A percentile compares a stretch with the other conserved stretches of the same genome.
phyloP scores from a whole-genome alignment of 1,140 invertebrate genomes.

The Eurosta solidaginis region DNA sequence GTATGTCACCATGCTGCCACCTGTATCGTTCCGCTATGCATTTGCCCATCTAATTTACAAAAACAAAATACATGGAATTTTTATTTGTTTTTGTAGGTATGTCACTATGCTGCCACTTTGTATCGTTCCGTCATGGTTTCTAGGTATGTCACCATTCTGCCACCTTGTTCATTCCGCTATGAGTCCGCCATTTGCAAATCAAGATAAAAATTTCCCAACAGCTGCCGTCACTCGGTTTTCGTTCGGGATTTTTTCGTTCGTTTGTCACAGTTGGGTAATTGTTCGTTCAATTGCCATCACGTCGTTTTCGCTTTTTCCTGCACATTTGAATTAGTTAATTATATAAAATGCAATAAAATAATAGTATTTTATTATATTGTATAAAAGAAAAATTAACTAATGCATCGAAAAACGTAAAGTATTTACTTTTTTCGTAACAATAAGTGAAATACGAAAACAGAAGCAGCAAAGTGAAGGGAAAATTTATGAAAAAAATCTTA shows the following conservation, averaged over 20 bases:
- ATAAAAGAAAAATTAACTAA: slow-evolving; percentile 10
- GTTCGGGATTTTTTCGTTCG: slow-evolving; percentile 11
- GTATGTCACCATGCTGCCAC: no score
- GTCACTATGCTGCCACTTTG: no score
- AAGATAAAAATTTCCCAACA: neutral
- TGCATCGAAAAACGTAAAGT: slow-evolving; percentile 21
- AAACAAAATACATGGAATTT: no score
- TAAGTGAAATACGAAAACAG: slow-evolving; percentile 20
- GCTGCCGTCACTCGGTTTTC: slow-evolving; percentile 2
- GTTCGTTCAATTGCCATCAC: slow-evolving; percentile 28
- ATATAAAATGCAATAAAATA: slow-evolving; percentile 17
- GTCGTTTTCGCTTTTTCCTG: slow-evolving; percentile 32
- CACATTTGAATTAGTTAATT: slow-evolving; percentile 30
- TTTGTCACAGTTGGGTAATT: slow-evolving; percentile 31
- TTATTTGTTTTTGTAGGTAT: no score
- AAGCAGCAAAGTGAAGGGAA: slow-evolving; percentile 7
- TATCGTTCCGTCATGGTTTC: no score
- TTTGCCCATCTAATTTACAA: no score
- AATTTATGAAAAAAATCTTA: neutral
- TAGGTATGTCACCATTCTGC: neutral
- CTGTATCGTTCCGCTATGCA: no score
- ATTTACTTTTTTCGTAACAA: slow-evolving; percentile 28
- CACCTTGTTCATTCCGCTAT: neutral
- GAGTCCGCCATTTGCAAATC: neutral
- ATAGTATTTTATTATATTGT: slow-evolving; percentile 31